Evolutionary conservation across 2,888 invertebrate species (phyloP).

Genomic region (Ochropleura plecta): DNA sequence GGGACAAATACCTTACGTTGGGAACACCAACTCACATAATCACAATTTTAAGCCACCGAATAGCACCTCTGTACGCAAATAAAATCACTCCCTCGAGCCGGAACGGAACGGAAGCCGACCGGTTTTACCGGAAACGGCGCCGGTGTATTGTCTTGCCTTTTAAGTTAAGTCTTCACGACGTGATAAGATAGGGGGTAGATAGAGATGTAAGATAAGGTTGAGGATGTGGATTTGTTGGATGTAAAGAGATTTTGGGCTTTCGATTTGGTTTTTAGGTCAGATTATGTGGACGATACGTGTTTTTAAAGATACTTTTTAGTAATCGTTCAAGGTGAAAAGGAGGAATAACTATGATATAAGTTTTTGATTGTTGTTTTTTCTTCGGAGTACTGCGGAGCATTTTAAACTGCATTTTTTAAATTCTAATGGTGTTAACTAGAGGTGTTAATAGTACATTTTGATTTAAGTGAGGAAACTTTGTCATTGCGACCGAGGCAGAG

Average conservation of each 20-base stretch:
- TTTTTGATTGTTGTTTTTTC: too few relatives aligned
- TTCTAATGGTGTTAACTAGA: too few relatives aligned
- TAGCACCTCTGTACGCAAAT: slow-evolving; percentile 55
- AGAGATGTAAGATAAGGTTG: slow-evolving; percentile 29
- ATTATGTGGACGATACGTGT: background rate
- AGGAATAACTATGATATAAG: too few relatives aligned
- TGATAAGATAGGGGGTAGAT: slow-evolving; percentile 40
- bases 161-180: slow-evolving; percentile 26
- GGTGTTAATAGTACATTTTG: too few relatives aligned
- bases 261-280: slow-evolving; percentile 15
- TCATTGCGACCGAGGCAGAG: too few relatives aligned
- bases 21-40: background rate
- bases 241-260: slow-evolving; percentile 1
- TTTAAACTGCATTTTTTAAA: too few relatives aligned
- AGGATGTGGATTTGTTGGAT: background rate
- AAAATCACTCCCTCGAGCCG: slow-evolving; percentile 41
- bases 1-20: background rate
- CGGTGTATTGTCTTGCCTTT: slow-evolving; percentile 45
- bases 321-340: too few relatives aligned
- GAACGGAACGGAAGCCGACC: slow-evolving; percentile 51
- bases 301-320: too few relatives aligned
- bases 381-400: too few relatives aligned
- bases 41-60: background rate
- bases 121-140: slow-evolving; percentile 55
- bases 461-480: too few relatives aligned